These are phyloP conservation scores for Acanthosoma haemorrhoidale DNA, from an alignment of 2,888 invertebrate species.

Conservation along the genomic window DNA sequence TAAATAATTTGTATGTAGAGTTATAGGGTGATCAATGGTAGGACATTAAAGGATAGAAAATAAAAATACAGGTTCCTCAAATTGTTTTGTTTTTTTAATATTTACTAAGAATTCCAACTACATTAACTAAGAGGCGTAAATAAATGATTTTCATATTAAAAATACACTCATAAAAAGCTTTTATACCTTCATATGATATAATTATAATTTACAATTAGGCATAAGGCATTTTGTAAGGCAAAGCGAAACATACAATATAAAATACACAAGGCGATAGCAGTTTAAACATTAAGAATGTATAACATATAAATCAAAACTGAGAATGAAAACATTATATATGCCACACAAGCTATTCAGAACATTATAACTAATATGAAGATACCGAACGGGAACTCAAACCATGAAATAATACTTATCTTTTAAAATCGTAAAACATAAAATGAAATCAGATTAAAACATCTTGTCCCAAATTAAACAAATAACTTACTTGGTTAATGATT, in stretches of 20 bases:
- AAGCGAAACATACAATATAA: constrained; percentile 24
- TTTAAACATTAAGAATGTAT: constrained; percentile 19
- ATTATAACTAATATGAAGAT: background rate
- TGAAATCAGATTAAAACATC: background rate
- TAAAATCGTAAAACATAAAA: background rate
- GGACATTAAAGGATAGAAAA: background rate
- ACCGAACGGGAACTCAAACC: background rate
- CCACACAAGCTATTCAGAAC: background rate
- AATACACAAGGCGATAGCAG: constrained; percentile 24
- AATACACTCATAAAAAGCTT: constrained; percentile 30
- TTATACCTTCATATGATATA: constrained; percentile 18
- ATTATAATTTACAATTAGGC: constrained; percentile 29
- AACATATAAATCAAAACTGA: constrained; percentile 13
- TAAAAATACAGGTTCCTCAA: background rate
- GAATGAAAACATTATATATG: background rate
- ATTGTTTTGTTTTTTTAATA: background rate
- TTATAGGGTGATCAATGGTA: background rate
- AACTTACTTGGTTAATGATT: background rate
- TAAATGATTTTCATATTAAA: constrained; percentile 25
- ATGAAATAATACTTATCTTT: background rate
- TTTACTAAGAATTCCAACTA: constrained; percentile 7
- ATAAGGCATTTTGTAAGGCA: constrained; percentile 27
- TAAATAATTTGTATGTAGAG: background rate
- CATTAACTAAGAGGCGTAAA: constrained; percentile 23
- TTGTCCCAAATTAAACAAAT: background rate